Base-by-base conservation (phyloP, 2,113 vertebrate species). In the Aphelocoma coerulescens region DNA sequence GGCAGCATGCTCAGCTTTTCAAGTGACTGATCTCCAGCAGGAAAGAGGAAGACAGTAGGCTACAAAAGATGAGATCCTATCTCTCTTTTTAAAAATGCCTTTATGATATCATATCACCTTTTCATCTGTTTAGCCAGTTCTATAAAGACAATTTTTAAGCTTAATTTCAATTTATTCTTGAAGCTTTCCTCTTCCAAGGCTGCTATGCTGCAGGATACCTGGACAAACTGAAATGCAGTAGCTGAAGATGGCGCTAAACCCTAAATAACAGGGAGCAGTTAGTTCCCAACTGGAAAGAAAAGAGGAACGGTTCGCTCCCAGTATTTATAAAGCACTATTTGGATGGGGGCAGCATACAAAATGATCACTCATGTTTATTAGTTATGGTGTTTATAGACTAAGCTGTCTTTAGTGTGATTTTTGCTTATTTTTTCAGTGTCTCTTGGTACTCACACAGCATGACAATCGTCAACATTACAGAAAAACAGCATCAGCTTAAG, bases 181-280 rank as follows among this genome's bases (percentile, higher is more conserved):
- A 90, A 85, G 39, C 26, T 79, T 85, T 79, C 30, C 33, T 71
- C 61, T 46, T 21, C 43, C 13, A 82, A 15, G 12, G 24, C 41
- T 67, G 49, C 9, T 67, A 16, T 24, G n/a, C 63, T 72, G 46
- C 11, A 77, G 55, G 32, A 41, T 51, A 28, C 14, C 35, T 12
- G 30, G 46, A 46, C 16, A 77, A 95, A 59, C n/a, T 72, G 73
- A 81, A 57, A 72, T 6, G 54, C 44, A 94, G 77, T 9, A 87
- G 81, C 95, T 89, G 93, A 92, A 96, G 94, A 69, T 96, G 95
- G 96, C 76, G 79, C 96, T 91, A 96, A 92, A 96, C 8, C 77
- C 93, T 69, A 84, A 91, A 16, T 30, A 85, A 96, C 61, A 61
- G 51, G 44, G 17, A 86, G 37, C 28, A 69, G 28, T 32, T 24